Percentiles rank a stretch among this genome's conserved stretches.
phyloP scores from a whole-genome alignment of 2,888 invertebrate species.

The Ferdinandea cuprea region DNA sequence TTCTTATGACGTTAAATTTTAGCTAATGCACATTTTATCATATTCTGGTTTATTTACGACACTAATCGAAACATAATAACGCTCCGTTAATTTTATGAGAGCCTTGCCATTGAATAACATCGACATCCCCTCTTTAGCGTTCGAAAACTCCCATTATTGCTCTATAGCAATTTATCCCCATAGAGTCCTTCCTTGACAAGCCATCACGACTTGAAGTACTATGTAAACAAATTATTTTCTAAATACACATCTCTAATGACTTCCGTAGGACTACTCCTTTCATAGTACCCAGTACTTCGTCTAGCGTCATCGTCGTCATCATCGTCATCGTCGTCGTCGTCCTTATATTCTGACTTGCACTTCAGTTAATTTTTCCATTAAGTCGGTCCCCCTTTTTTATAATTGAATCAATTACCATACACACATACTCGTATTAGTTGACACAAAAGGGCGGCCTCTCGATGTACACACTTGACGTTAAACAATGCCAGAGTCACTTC shows the following conservation, averaged over 20 bases:
- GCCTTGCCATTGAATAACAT: constrained; percentile 22
- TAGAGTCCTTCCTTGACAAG: constrained; percentile 33
- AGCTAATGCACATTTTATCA: too few species aligned
- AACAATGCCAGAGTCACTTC: constrained; percentile 72
- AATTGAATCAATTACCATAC: constrained; percentile 70
- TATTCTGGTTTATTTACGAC: constrained; percentile 1
- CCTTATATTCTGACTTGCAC: constrained; percentile 61
- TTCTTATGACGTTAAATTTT: too few species aligned
- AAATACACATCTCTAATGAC: constrained; percentile 69
- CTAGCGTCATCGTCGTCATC: too few species aligned
- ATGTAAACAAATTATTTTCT: constrained; percentile 73
- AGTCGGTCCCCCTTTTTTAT: constrained; percentile 66
- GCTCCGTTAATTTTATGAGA: constrained; percentile 30
- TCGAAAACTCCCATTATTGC: constrained; percentile 14
- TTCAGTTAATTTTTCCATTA: constrained; percentile 74
- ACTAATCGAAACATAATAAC: constrained; percentile 38
- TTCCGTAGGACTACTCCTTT: constrained; percentile 65
- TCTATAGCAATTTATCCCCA: constrained; percentile 27
- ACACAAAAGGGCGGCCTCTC: constrained; percentile 45
- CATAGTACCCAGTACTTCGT: constrained; percentile 18
- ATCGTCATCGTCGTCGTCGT: too few species aligned
- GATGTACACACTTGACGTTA: constrained; percentile 63
- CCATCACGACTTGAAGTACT: constrained; percentile 62
- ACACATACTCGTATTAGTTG: constrained; percentile 20
- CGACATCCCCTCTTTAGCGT: constrained; percentile 8